These are phyloP conservation scores for Bolinopsis microptera DNA, from an alignment of 37 sponge, comb jelly and placozoan genomes.

Conservation along the genomic window DNA sequence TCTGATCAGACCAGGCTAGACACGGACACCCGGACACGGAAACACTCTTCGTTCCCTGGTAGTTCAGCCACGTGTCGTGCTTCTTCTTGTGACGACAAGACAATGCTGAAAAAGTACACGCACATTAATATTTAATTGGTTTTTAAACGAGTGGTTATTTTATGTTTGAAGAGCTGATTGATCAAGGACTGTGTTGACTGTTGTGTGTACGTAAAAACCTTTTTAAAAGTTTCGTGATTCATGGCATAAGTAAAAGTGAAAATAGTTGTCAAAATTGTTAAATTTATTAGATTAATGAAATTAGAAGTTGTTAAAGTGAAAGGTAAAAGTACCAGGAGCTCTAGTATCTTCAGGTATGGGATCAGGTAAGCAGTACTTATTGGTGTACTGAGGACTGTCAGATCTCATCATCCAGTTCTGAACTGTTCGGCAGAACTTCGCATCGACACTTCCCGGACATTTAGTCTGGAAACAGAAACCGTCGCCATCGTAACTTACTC, in stretches of 20 bases:
- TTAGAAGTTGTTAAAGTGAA: too few relatives aligned
- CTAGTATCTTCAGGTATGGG: constrained; percentile 4
- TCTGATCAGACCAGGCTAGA: constrained; percentile 35
- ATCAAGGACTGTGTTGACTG: too few relatives aligned
- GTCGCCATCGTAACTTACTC: not conserved
- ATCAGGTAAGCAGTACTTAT: constrained; percentile 42
- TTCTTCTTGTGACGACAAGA: constrained; percentile 15
- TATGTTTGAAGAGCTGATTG: too few relatives aligned
- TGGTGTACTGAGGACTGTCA: constrained; percentile 37
- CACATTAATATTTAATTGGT: too few relatives aligned
- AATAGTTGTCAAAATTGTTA: too few relatives aligned
- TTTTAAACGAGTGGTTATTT: too few relatives aligned
- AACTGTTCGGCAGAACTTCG: not conserved
- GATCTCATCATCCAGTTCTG: constrained; percentile 35
- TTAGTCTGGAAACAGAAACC: constrained; percentile 31
- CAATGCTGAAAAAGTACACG: not conserved
- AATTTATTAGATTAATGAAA: too few relatives aligned
- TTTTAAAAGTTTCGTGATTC: too few relatives aligned
- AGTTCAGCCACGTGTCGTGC: constrained; percentile 42
- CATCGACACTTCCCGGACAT: not conserved
- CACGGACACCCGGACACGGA: constrained; percentile 37
- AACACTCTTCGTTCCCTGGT: constrained; percentile 1
- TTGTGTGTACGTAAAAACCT: too few relatives aligned
- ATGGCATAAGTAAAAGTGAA: too few relatives aligned
- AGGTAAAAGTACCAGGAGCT: constrained; percentile 23